phyloP scores from a whole-genome alignment of 2,888 invertebrate species.

The Acanthoscelides obtectus region DNA sequence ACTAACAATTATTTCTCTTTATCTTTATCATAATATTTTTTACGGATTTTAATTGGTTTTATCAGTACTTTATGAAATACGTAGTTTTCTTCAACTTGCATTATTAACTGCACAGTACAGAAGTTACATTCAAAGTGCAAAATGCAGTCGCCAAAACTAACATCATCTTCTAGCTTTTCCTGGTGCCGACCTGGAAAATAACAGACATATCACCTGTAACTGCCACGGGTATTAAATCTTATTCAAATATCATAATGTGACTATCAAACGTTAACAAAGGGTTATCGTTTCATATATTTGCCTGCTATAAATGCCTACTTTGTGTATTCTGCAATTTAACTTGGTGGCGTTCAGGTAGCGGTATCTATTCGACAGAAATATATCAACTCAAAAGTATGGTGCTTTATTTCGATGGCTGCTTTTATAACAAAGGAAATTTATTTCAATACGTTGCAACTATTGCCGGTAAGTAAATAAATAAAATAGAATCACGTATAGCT shows the following conservation, averaged over 20 bases:
- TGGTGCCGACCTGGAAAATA: not conserved
- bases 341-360: not conserved
- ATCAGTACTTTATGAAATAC: too few relatives aligned
- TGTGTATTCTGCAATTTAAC: not conserved
- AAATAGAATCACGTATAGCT: slow-evolving; percentile 2
- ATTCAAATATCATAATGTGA: not conserved
- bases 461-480: slow-evolving; percentile 29
- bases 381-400: not conserved
- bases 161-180: not conserved
- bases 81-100: too few relatives aligned
- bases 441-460: slow-evolving; percentile 39
- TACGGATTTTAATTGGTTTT: too few relatives aligned
- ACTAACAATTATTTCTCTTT: too few relatives aligned
- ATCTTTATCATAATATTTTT: too few relatives aligned
- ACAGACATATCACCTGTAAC: not conserved
- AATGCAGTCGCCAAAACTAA: not conserved
- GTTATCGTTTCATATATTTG: not conserved
- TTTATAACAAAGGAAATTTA: slow-evolving; percentile 27
- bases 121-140: not conserved
- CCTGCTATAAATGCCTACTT: not conserved
- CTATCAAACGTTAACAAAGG: not conserved
- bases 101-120: too few relatives aligned
- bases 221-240: not conserved
- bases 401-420: not conserved
- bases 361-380: not conserved